Base-by-base conservation (phyloP, 2,888 invertebrate species). In the Aethes cnicana region DNA sequence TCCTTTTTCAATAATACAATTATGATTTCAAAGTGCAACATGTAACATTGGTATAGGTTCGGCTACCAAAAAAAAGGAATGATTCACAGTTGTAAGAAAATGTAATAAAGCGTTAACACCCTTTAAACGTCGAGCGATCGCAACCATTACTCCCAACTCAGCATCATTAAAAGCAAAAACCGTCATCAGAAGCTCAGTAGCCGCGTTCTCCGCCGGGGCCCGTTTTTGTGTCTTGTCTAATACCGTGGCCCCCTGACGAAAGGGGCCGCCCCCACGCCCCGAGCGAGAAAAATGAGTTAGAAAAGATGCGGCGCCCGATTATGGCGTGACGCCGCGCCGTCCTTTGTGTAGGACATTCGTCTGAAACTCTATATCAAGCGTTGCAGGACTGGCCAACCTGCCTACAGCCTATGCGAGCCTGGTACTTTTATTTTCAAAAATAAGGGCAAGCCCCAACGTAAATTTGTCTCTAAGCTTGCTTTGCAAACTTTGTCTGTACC, bases 161-260 rank as follows among this genome's bases (percentile, higher is more conserved):
- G 53, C 55, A 66, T 57, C 68, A 62, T 64, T 63, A 56, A 66
- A 68, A 66, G 60, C 64, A 79, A 77, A 52, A 8, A 67, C 68
- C 75, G 74, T 75, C 81, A 78, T 77, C 78, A 71, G 77, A 82
- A 85, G 81, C 74, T 78, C 77, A 81, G 78, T 79, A 80, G 77
- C 83, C 74, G 75, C 75, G 81, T 85, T 85, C 72, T 87, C 74
- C 77, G 71, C 58, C 74, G 76, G 75, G 81, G 77, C 69, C 71
- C 81, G 86, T 89, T 89, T 88, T 89, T 88, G 88, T 88, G 87
- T 86, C 86, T 88, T 88, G 87, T 86, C 88, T 87, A 88, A 88
- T 85, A 81, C 86, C 85, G 82, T 84, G 82, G 81, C 84, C 75
- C 67, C 69, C 76, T 83, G 85, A 84, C 81, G 84, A 83, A 76